Conservation (phyloP, 1,140 invertebrate species). For the Drosophila sp. region DNA sequence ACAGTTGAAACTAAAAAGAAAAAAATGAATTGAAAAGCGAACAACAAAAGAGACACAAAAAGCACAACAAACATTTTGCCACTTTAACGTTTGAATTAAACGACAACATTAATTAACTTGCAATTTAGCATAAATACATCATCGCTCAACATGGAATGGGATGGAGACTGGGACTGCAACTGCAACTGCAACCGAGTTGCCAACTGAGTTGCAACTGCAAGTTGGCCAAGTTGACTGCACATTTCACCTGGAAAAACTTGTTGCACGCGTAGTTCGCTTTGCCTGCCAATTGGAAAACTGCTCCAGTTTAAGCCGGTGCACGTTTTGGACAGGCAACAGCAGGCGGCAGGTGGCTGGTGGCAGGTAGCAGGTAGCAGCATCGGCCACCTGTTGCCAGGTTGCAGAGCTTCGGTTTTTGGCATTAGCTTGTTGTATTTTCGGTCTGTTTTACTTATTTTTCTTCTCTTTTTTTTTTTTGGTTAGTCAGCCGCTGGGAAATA, state of each 20-base stretch:
- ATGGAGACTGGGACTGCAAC: background rate
- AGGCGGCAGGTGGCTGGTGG: slow-evolving; percentile 12
- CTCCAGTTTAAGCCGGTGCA: slow-evolving; percentile 80
- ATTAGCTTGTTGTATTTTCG: slow-evolving; percentile 8
- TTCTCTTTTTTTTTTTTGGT: slow-evolving; percentile 34
- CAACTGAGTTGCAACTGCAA: background rate
- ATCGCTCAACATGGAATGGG: slow-evolving; percentile 59
- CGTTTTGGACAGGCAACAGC: slow-evolving; percentile 62
- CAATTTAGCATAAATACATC: slow-evolving; percentile 82
- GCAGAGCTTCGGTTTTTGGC: slow-evolving; percentile 1
- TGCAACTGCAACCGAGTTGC: too few species aligned
- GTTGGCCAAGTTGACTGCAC: slow-evolving; percentile 24
- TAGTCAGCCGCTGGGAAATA: slow-evolving; percentile 81
- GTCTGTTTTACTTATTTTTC: too few species aligned
- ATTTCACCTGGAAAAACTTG: slow-evolving; percentile 74
- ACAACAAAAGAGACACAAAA: slow-evolving; percentile 2
- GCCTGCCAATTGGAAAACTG: slow-evolving; percentile 74
- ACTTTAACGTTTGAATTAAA: slow-evolving; percentile 78
- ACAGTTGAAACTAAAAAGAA: too few species aligned
- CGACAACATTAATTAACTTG: slow-evolving; percentile 72
- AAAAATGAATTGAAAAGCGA: slow-evolving; percentile 20
- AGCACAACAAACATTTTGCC: slow-evolving; percentile 52
- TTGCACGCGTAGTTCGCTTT: slow-evolving; percentile 20
- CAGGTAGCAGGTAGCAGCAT: background rate
- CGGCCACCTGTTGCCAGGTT: slow-evolving; percentile 69